phyloP scores from a whole-genome alignment of 2,797 vertebrate genomes.

The Etheostoma perlongum region DNA sequence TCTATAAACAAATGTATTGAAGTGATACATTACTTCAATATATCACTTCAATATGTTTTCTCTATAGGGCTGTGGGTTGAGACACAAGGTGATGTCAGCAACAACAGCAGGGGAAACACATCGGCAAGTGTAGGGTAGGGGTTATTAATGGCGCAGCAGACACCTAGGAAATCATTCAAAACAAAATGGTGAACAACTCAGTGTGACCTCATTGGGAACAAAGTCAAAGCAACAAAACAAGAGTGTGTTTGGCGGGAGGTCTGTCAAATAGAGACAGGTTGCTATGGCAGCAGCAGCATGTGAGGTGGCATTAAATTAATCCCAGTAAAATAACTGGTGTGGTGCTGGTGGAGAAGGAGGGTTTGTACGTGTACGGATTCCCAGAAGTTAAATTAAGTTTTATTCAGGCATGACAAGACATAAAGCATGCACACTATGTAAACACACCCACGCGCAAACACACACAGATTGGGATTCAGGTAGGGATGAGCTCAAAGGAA shows the following conservation, averaged over 20 bases:
- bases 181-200: slow-evolving; percentile 62
- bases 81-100: slow-evolving; percentile 70
- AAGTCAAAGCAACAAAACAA: slow-evolving; percentile 34
- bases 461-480: slow-evolving; percentile 67
- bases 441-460: slow-evolving; percentile 77
- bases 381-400: slow-evolving; percentile 81
- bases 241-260: slow-evolving; percentile 52
- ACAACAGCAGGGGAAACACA: slow-evolving; percentile 72
- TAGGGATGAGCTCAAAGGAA: slow-evolving; percentile 61
- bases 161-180: slow-evolving; percentile 73
- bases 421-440: slow-evolving; percentile 86
- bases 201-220: slow-evolving; percentile 55
- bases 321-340: slow-evolving; percentile 46
- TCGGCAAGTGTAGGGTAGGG: slow-evolving; percentile 64
- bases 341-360: slow-evolving; percentile 31
- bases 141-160: slow-evolving; percentile 72
- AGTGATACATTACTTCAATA: slow-evolving; percentile 47
- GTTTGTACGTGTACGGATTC: slow-evolving; percentile 82
- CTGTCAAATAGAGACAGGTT: slow-evolving; percentile 57
- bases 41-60: slow-evolving; percentile 51
- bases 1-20: slow-evolving; percentile 46
- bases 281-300: slow-evolving; percentile 72
- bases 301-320: slow-evolving; percentile 69
- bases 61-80: slow-evolving; percentile 60
- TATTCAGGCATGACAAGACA: slow-evolving; percentile 89